Conservation (phyloP, 2,888 invertebrate species). For the Liopterus haemorrhoidalis region DNA sequence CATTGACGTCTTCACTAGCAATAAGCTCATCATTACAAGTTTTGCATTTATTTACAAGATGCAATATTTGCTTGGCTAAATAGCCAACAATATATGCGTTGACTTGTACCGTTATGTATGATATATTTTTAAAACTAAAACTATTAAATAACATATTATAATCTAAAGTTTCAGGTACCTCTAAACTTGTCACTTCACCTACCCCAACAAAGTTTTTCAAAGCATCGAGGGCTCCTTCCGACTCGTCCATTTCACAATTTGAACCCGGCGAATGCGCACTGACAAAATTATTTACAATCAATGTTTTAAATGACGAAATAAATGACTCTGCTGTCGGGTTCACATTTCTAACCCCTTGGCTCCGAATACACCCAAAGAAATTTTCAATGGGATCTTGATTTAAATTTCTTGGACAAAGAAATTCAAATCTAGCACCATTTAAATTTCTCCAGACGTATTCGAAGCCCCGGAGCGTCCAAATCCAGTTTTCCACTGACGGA, state of each 20-base stretch:
- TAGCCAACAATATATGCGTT: too few species aligned
- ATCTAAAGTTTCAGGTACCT: too few species aligned
- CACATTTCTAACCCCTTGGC: constrained; percentile 24
- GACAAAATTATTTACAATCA: constrained; percentile 27
- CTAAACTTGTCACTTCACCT: too few species aligned
- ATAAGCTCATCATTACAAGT: too few species aligned
- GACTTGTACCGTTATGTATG: too few species aligned
- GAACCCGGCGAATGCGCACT: constrained; percentile 19
- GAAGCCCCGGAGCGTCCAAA: constrained; percentile 21
- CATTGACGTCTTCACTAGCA: too few species aligned
- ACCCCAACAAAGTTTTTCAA: too few species aligned
- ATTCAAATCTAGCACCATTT: constrained; percentile 20
- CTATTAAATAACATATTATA: too few species aligned
- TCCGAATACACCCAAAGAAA: constrained; percentile 26
- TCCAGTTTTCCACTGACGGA: constrained; percentile 27
- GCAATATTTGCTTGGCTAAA: too few species aligned
- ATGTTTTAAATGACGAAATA: constrained; percentile 21
- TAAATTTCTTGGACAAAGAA: constrained; percentile 20
- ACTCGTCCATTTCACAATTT: constrained; percentile 27
- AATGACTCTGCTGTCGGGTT: constrained; percentile 24
- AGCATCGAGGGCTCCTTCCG: constrained; percentile 5
- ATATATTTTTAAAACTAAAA: too few species aligned
- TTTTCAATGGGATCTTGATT: constrained; percentile 30
- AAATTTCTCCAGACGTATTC: constrained; percentile 21
- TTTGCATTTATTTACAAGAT: too few species aligned